A percentile compares a stretch with the other conserved stretches of the same genome.
Conservation (phyloP, 2,797 vertebrate species). For the Jordanella pulchra region DNA sequence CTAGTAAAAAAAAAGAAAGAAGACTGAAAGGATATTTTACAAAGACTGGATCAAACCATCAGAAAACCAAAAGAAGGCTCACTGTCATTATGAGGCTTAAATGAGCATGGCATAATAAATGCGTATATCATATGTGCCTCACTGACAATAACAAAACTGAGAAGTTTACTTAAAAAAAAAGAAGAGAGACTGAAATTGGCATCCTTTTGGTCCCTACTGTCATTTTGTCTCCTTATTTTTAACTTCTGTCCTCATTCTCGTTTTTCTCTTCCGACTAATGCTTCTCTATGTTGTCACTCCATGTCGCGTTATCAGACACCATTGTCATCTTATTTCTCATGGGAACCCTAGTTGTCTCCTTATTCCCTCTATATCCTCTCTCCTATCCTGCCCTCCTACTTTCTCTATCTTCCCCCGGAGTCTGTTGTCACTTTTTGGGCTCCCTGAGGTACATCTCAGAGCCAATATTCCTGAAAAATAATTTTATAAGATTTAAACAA, state of each 20-base stretch:
- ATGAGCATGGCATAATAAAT: slow-evolving; percentile 28
- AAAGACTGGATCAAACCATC: slow-evolving; percentile 26
- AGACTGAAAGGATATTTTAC: neutral
- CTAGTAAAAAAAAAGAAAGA: too few relatives aligned
- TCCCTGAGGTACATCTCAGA: slow-evolving; percentile 58
- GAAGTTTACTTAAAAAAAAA: slow-evolving; percentile 15
- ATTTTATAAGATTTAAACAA: slow-evolving; percentile 50
- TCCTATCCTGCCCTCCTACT: slow-evolving; percentile 37
- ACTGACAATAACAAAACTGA: slow-evolving; percentile 20
- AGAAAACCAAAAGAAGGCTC: slow-evolving; percentile 13
- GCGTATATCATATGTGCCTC: slow-evolving; percentile 35
- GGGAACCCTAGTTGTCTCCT: slow-evolving; percentile 70
- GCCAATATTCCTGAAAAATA: slow-evolving; percentile 59
- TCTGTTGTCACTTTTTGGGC: slow-evolving; percentile 67
- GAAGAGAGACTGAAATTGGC: slow-evolving; percentile 45
- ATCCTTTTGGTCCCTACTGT: slow-evolving; percentile 51
- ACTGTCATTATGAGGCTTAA: slow-evolving; percentile 27
- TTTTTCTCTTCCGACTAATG: slow-evolving; percentile 61
- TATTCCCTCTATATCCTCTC: slow-evolving; percentile 54
- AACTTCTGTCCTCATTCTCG: slow-evolving; percentile 35
- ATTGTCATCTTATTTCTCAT: slow-evolving; percentile 65
- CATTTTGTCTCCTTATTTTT: slow-evolving; percentile 52
- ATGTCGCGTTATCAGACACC: slow-evolving; percentile 57
- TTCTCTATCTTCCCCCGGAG: slow-evolving; percentile 61
- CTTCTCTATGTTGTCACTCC: slow-evolving; percentile 64